Percentiles rank a stretch among this genome's conserved stretches.
phyloP scores from a whole-genome alignment of 1,140 invertebrate genomes.

The Pseudobourletiella spinata region DNA sequence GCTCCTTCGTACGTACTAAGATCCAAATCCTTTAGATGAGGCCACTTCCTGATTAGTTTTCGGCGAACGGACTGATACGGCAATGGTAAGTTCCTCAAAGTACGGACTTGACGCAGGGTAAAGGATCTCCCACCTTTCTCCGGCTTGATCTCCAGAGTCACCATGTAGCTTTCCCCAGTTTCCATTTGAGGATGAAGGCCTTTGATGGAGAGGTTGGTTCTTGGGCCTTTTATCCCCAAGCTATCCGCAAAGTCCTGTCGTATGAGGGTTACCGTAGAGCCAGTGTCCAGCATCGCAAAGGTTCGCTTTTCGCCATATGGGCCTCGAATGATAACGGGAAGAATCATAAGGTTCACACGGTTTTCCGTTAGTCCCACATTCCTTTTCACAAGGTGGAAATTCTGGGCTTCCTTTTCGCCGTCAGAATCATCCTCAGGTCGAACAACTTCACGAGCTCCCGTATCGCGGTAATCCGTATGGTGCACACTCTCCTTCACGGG shows the following conservation, averaged over 20 bases:
- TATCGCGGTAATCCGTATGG: no score
- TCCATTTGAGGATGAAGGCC: neutral
- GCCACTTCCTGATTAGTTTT: neutral
- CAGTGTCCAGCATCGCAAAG: slow-evolving; percentile 11
- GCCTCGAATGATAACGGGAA: no score
- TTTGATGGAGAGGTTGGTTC: neutral
- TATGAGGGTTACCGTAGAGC: neutral
- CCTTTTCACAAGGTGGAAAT: no score
- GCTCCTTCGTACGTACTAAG: neutral
- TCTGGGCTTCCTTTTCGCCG: no score
- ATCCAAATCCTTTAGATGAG: neutral
- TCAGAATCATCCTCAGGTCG: no score
- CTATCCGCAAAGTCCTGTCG: neutral
- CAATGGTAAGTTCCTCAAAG: neutral
- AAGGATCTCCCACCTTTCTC: neutral
- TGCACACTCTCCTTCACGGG: no score
- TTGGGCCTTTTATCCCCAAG: neutral
- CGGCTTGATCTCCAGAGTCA: neutral
- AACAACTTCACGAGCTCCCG: no score
- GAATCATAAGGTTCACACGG: no score
- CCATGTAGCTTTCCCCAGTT: neutral
- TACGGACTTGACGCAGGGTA: neutral
- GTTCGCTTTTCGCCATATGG: neutral
- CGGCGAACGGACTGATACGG: neutral
- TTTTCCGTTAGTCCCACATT: no score